These are phyloP conservation scores for Buathra laborator DNA, from an alignment of 2,888 invertebrate species.

Conservation along the genomic window DNA sequence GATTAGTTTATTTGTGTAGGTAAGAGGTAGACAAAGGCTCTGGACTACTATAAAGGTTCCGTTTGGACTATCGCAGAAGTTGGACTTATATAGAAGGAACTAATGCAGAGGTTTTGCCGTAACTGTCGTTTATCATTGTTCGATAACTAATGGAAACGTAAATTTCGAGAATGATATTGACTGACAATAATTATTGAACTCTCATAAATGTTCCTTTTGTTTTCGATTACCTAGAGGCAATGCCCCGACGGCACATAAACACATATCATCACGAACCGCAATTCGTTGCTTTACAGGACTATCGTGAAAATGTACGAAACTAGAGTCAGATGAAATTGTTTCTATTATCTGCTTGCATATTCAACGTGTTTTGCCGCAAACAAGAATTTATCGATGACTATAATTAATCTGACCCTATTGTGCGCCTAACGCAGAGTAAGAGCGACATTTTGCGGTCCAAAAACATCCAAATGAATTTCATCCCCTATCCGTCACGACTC, in stretches of 20 bases:
- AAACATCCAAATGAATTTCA: neutral
- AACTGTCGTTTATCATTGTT: neutral
- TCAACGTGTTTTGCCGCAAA: neutral
- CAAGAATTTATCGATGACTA: neutral
- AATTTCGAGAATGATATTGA: neutral
- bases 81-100: too few relatives aligned
- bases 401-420: neutral
- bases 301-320: neutral
- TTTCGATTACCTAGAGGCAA: neutral
- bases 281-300: neutral
- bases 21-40: too few relatives aligned
- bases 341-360: neutral
- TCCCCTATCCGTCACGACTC: constrained; percentile 9
- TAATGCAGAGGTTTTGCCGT: too few relatives aligned
- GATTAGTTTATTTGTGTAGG: too few relatives aligned
- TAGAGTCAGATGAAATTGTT: neutral
- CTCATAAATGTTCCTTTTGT: neutral
- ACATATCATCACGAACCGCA: neutral
- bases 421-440: neutral
- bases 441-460: neutral
- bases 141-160: neutral
- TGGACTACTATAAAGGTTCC: too few relatives aligned
- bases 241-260: neutral
- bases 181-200: neutral
- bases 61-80: too few relatives aligned